Evolutionary conservation across 2,888 invertebrate genomes (phyloP).

Genomic region (Scrobipalpa atriplicella): DNA sequence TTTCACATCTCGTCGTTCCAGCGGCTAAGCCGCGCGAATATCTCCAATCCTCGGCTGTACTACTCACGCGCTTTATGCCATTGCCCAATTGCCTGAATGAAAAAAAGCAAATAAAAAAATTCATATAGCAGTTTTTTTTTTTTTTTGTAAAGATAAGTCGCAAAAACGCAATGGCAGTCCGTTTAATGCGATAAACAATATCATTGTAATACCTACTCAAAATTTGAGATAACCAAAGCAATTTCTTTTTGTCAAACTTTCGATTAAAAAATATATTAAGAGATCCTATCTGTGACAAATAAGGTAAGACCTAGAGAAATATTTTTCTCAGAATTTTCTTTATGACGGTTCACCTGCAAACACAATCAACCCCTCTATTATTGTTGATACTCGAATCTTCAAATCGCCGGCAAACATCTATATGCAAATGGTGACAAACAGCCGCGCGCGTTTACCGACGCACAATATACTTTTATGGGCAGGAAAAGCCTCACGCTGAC

Average conservation of each 20-base stretch:
- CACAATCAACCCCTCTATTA: slow-evolving; percentile 25
- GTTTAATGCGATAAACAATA: too few relatives aligned
- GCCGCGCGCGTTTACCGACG: slow-evolving; percentile 75
- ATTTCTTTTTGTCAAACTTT: too few relatives aligned
- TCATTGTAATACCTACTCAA: too few relatives aligned
- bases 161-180: too few relatives aligned
- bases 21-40: slow-evolving; percentile 13
- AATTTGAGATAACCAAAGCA: too few relatives aligned
- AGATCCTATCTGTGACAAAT: neutral
- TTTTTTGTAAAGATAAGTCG: too few relatives aligned
- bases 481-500: slow-evolving; percentile 69
- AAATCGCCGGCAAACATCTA: slow-evolving; percentile 60
- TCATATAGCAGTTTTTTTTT: too few relatives aligned
- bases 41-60: slow-evolving; percentile 17
- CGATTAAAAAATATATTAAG: too few relatives aligned
- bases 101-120: neutral
- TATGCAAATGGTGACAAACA: slow-evolving; percentile 81
- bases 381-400: slow-evolving; percentile 36
- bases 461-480: slow-evolving; percentile 81
- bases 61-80: slow-evolving; percentile 2
- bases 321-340: neutral
- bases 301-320: neutral
- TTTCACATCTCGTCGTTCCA: neutral
- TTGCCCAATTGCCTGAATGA: slow-evolving; percentile 2
- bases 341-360: slow-evolving; percentile 25